Conservation (phyloP, 2,888 invertebrate species). For the Sturmia bella region DNA sequence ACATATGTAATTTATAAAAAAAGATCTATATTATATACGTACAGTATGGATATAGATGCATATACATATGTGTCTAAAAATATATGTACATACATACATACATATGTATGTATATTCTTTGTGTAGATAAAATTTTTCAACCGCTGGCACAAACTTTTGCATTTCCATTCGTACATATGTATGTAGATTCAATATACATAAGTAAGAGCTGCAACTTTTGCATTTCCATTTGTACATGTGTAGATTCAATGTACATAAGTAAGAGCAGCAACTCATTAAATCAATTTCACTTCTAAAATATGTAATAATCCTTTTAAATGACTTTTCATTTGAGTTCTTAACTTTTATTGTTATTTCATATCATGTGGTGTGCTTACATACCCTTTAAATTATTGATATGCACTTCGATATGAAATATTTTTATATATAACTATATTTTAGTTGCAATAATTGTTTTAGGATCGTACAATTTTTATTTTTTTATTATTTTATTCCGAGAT, state of each 20-base stretch:
- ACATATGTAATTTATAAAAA: too few species aligned
- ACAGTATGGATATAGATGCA: neutral
- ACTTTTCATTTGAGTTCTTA: too few species aligned
- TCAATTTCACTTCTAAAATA: too few species aligned
- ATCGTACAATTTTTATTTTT: slow-evolving; percentile 10
- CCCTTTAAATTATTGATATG: slow-evolving; percentile 50
- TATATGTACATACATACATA: neutral
- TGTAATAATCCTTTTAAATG: too few species aligned
- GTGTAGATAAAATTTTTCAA: too few species aligned
- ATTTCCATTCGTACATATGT: neutral
- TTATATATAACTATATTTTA: neutral
- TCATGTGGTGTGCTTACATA: slow-evolving; percentile 11
- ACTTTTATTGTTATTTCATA: neutral
- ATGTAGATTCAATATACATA: too few species aligned
- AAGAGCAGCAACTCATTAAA: too few species aligned
- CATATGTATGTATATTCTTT: neutral
- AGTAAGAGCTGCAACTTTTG: neutral
- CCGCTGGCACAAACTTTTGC: too few species aligned
- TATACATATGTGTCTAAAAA: too few species aligned
- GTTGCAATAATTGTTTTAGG: slow-evolving; percentile 6
- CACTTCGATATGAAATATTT: slow-evolving; percentile 43
- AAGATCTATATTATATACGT: neutral
- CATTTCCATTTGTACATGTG: neutral
- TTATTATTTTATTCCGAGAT: slow-evolving; percentile 20
- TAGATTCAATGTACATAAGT: too few species aligned